Percentiles rank a stretch among this genome's conserved stretches.
These are phyloP conservation scores for Phocoena sinus DNA, from an alignment of 2,113 vertebrate species.

Conservation along the genomic window DNA sequence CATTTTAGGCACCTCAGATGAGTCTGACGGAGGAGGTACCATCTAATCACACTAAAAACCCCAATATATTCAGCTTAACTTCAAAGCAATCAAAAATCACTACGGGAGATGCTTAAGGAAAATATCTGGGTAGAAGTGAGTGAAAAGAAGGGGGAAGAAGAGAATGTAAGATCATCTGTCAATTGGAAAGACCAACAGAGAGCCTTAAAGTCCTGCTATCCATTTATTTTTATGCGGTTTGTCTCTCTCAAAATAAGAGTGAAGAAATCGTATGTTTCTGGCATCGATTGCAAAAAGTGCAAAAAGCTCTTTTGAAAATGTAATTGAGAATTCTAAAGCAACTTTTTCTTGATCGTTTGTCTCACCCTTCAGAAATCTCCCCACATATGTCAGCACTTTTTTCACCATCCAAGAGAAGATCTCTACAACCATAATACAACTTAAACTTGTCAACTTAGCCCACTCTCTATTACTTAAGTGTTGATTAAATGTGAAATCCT, in stretches of 20 bases:
- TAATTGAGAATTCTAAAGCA: background rate
- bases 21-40: background rate
- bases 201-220: background rate
- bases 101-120: background rate
- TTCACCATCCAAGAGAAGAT: background rate
- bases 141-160: background rate
- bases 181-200: background rate
- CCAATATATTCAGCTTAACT: background rate
- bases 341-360: background rate
- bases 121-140: background rate
- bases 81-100: background rate
- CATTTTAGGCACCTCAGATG: background rate
- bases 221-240: background rate
- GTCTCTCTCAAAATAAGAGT: background rate
- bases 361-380: background rate
- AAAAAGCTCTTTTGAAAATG: background rate
- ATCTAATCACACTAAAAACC: background rate
- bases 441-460: background rate
- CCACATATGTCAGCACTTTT: background rate
- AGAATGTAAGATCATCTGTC: background rate
- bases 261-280: background rate
- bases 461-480: background rate
- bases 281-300: background rate
- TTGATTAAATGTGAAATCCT: constrained; percentile 34
- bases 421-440: background rate